Percentiles rank a stretch among this genome's conserved stretches.
Evolutionary conservation across 2,888 invertebrate species (phyloP).

Genomic region (Lasius fuliginosus): DNA sequence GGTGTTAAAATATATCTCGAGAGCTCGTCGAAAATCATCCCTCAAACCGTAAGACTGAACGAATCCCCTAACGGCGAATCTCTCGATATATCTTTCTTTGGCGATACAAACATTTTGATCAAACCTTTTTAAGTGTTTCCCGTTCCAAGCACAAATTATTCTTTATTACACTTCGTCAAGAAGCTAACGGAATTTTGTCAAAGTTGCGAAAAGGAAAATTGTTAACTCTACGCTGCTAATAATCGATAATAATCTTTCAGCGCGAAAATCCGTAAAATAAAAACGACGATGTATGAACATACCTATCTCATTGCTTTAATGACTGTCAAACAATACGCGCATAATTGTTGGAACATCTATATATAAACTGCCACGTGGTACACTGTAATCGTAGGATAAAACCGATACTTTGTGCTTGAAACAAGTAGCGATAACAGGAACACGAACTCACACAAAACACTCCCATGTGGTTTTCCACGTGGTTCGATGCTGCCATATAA

Average conservation of each 20-base stretch:
- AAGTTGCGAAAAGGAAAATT: background rate
- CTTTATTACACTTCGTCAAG: conserved; percentile 10
- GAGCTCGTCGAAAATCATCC: conserved; percentile 67
- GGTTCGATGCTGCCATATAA: conserved; percentile 73
- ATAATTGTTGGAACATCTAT: conserved; percentile 21
- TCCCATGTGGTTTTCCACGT: conserved; percentile 66
- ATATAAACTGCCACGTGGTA: conserved; percentile 38
- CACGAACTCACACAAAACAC: conserved; percentile 26
- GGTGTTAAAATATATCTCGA: background rate
- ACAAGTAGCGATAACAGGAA: conserved; percentile 50
- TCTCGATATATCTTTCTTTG: conserved; percentile 65
- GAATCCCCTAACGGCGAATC: conserved; percentile 70
- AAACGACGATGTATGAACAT: background rate
- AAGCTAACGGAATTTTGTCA: conserved; percentile 19
- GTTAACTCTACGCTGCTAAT: conserved; percentile 18
- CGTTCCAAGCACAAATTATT: conserved; percentile 54
- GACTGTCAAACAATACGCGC: conserved; percentile 25
- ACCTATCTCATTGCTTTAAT: background rate
- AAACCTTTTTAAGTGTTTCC: conserved; percentile 57
- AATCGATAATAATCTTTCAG: conserved; percentile 27
- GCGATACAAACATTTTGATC: conserved; percentile 69
- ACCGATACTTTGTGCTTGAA: conserved; percentile 53
- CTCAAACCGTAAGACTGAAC: conserved; percentile 79
- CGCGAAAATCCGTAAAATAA: conserved; percentile 1
- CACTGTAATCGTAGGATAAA: conserved; percentile 22